A percentile compares a stretch with the other conserved stretches of the same genome.
These are phyloP conservation scores for Cathartes aura DNA, from an alignment of 2,113 vertebrate species.

Conservation along the genomic window DNA sequence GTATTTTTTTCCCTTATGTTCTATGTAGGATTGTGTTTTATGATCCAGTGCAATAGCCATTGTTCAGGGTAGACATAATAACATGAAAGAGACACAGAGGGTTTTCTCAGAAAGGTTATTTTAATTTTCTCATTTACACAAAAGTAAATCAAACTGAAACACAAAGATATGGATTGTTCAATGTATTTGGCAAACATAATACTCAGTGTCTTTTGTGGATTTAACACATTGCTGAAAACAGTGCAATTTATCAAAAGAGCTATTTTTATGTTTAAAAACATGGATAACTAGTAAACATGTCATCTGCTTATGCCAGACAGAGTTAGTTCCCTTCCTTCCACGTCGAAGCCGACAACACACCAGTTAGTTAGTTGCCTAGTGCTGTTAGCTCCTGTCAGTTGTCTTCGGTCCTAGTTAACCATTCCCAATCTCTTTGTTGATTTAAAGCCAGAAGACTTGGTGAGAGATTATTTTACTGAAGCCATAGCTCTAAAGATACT, in stretches of 20 bases:
- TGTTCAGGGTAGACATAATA: background rate
- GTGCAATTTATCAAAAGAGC: background rate
- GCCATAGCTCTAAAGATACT: background rate
- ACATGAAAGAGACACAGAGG: background rate
- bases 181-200: background rate
- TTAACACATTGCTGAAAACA: background rate
- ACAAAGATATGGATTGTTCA: background rate
- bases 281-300: background rate
- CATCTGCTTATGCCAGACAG: background rate
- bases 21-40: background rate
- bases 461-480: background rate
- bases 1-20: background rate
- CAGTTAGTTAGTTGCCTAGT: background rate
- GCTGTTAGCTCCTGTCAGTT: background rate
- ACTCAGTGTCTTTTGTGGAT: background rate
- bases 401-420: background rate
- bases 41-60: background rate
- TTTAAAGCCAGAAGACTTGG: background rate
- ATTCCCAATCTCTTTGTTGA: background rate
- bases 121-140: background rate
- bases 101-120: background rate
- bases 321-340: background rate
- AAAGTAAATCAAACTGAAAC: background rate
- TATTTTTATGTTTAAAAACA: background rate
- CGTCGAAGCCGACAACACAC: rapidly evolving